Evolutionary conservation across 1,140 invertebrate genomes (phyloP).

Genomic region (Branchinecta lynchi): DNA sequence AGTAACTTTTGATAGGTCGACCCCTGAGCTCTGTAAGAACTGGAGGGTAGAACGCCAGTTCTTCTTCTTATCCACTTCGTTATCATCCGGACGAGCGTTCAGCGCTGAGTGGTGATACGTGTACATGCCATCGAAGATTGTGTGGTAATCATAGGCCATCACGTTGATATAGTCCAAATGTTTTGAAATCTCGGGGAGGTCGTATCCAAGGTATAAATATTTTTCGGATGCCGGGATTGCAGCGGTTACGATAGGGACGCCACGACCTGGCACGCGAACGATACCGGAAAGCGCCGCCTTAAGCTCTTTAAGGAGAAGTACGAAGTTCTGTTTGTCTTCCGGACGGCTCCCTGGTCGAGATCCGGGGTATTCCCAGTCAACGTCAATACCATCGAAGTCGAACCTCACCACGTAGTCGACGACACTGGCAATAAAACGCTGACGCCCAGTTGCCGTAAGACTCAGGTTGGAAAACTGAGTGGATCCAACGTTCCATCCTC

Average conservation of each 20-base stretch:
- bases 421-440: slow-evolving; percentile 27
- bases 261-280: slow-evolving; percentile 17
- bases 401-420: slow-evolving; percentile 38
- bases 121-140: slow-evolving; percentile 16
- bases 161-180: slow-evolving; percentile 32
- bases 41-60: slow-evolving; percentile 12
- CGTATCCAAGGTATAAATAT: slow-evolving; percentile 22
- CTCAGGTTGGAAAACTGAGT: slow-evolving; percentile 30
- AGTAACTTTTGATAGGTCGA: neutral
- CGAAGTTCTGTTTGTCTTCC: slow-evolving; percentile 59
- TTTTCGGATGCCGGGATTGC: slow-evolving; percentile 14
- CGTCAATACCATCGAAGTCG: slow-evolving; percentile 59
- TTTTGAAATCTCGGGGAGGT: slow-evolving; percentile 27
- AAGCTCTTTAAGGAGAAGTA: slow-evolving; percentile 44
- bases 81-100: slow-evolving; percentile 12
- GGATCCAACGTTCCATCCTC: slow-evolving; percentile 34
- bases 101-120: slow-evolving; percentile 17
- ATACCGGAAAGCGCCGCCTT: slow-evolving; percentile 15
- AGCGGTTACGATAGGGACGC: slow-evolving; percentile 16
- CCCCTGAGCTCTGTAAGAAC: neutral
- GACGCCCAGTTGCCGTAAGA: slow-evolving; percentile 21
- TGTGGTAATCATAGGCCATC: slow-evolving; percentile 33
- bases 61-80: neutral
- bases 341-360: slow-evolving; percentile 47
- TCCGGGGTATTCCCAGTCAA: slow-evolving; percentile 63